phyloP scores from a whole-genome alignment of 30 jellyfish, hydroid and myxozoan species.

The Hydractinia echinata region DNA sequence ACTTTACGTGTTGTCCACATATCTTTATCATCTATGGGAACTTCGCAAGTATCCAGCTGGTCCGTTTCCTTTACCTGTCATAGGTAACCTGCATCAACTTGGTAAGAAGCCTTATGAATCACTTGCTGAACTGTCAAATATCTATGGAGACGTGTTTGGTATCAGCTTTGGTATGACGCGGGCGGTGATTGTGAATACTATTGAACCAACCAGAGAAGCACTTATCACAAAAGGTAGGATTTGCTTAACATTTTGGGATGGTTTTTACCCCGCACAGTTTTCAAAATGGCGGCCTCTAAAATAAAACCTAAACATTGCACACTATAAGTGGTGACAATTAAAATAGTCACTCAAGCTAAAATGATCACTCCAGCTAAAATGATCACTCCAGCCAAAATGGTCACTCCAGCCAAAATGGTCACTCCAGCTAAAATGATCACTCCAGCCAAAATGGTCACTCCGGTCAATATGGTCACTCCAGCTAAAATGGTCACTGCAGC shows the following conservation, averaged over 20 bases:
- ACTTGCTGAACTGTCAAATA: conserved; percentile 32
- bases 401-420: too few relatives aligned
- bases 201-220: conserved; percentile 61
- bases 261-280: too few relatives aligned
- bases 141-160: conserved; percentile 69
- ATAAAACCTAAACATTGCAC: too few relatives aligned
- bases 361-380: too few relatives aligned
- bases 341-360: too few relatives aligned
- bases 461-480: too few relatives aligned
- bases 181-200: conserved; percentile 58
- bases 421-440: too few relatives aligned
- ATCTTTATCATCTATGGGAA: conserved; percentile 36
- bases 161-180: conserved; percentile 59
- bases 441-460: too few relatives aligned
- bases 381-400: too few relatives aligned
- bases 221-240: conserved; percentile 36
- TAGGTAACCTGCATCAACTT: conserved; percentile 74
- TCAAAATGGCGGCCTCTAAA: too few relatives aligned
- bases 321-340: too few relatives aligned
- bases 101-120: conserved; percentile 29
- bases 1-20: conserved; percentile 37
- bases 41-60: conserved; percentile 78
- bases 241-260: background rate
- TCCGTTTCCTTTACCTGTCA: conserved; percentile 71
- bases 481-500: too few relatives aligned